A percentile compares a stretch with the other conserved stretches of the same genome.
Evolutionary conservation across 2,113 vertebrate genomes (phyloP).

Genomic region (Microtus richardsoni): DNA sequence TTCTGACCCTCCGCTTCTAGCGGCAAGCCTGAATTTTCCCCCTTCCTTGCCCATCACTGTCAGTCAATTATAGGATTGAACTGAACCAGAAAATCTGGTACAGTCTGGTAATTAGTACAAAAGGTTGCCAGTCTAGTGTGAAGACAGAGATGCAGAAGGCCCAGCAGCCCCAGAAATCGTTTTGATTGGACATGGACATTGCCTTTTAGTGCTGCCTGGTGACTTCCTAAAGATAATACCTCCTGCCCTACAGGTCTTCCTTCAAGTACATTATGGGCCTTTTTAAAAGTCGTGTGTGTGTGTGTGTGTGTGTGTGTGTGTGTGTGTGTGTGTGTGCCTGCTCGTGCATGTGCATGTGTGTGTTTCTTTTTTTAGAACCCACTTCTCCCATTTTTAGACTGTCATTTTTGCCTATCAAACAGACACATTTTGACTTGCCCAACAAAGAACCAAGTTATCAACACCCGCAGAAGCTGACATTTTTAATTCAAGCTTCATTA

Average conservation of each 20-base stretch:
- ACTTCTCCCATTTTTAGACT: conserved; percentile 90
- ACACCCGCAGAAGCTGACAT: conserved; percentile 93
- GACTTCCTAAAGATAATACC: conserved; percentile 95
- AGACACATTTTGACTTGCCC: conserved; percentile 93
- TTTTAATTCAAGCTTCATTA: conserved; percentile 93
- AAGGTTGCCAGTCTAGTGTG: conserved; percentile 96
- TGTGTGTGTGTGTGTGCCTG: conserved; percentile 76
- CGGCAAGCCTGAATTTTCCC: conserved; percentile 94
- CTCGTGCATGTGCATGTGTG: conserved; percentile 75
- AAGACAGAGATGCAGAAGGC: conserved; percentile 92
- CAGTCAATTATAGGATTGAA: conserved; percentile 98
- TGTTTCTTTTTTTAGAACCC: conserved; percentile 88
- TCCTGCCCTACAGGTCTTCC: conserved; percentile 91
- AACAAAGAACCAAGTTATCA: conserved; percentile 93
- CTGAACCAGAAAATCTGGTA: conserved; percentile 99
- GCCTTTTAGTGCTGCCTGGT: conserved; percentile 97
- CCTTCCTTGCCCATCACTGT: conserved; percentile 96
- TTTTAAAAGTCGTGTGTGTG: conserved; percentile 82
- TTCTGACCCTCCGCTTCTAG: conserved; percentile 92
- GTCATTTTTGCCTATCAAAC: conserved; percentile 96
- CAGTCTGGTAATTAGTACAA: conserved; percentile 99
- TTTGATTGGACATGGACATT: conserved; percentile 97
- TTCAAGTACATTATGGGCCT: conserved; percentile 90
- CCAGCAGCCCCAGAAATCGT: conserved; percentile 94
- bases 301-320: conserved; percentile 59